Evolutionary conservation across 2,113 vertebrate species (phyloP).

Genomic region (Gnathonemus longibarbis): DNA sequence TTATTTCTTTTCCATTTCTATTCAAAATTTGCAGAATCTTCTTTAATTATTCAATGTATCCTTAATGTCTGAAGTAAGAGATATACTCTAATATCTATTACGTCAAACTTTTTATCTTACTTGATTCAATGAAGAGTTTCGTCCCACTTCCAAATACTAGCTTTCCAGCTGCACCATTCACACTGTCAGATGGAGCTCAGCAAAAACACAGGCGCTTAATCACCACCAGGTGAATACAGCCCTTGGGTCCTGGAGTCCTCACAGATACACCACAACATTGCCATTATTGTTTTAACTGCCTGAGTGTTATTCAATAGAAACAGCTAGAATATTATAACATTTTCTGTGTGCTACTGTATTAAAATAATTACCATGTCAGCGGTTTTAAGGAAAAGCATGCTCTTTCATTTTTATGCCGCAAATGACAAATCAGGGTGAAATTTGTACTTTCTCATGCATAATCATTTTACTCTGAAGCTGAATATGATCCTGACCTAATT

Average conservation of each 20-base stretch:
- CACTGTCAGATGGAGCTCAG: constrained; percentile 16
- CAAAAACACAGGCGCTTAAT: constrained; percentile 23
- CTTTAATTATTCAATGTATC: background rate
- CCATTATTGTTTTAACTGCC: background rate
- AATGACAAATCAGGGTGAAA: background rate
- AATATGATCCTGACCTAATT: background rate
- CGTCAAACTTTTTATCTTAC: constrained; percentile 17
- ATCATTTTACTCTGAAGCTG: background rate
- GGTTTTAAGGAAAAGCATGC: background rate
- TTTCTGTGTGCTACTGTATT: background rate
- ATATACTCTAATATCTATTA: background rate
- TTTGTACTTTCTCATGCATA: background rate
- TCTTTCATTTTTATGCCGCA: background rate
- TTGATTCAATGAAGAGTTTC: constrained; percentile 22
- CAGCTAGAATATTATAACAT: background rate
- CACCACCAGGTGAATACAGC: background rate
- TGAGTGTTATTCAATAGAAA: background rate
- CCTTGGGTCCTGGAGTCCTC: background rate
- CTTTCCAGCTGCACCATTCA: constrained; percentile 26
- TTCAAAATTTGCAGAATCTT: background rate
- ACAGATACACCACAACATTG: too few relatives aligned
- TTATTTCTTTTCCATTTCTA: background rate
- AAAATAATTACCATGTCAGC: background rate
- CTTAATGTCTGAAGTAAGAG: background rate
- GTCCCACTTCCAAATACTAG: constrained; percentile 34